Conservation (phyloP, 2,888 invertebrate species). For the Conops quadrifasciatus region DNA sequence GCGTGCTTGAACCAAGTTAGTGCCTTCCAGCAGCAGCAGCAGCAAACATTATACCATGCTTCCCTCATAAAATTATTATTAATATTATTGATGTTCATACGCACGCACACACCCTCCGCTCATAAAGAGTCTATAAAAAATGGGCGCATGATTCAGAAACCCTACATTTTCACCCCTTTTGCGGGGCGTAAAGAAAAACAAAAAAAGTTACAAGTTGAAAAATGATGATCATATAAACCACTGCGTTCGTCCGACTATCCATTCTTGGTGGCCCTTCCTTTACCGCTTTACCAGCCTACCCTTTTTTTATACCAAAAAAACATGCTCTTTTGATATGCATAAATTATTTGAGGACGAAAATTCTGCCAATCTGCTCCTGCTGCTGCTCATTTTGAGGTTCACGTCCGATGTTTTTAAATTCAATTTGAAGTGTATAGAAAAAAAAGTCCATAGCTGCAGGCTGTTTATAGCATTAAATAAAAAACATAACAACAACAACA, state of each 20-base stretch:
- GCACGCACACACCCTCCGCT: conserved; percentile 21
- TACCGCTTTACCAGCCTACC: not conserved
- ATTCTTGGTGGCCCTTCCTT: not conserved
- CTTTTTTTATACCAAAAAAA: conserved; percentile 38
- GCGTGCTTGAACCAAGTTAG: too few relatives aligned
- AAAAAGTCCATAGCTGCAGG: conserved; percentile 48
- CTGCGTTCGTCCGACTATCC: not conserved
- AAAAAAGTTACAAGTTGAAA: conserved; percentile 27
- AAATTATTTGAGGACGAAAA: conserved; percentile 51
- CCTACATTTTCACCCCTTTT: conserved; percentile 12
- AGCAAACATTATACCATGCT: not conserved
- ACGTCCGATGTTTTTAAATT: conserved; percentile 55
- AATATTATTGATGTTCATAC: conserved; percentile 11
- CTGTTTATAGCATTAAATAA: conserved; percentile 39
- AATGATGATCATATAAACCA: conserved; percentile 26
- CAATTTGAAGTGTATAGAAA: conserved; percentile 58
- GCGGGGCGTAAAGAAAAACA: conserved; percentile 7
- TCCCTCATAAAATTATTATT: not conserved
- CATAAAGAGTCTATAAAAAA: not conserved
- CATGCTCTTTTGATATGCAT: conserved; percentile 52
- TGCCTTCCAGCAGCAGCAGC: too few relatives aligned
- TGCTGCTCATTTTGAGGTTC: conserved; percentile 33
- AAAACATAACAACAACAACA: not conserved
- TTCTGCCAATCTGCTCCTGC: conserved; percentile 30
- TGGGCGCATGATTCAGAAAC: not conserved